Percentiles rank a stretch among this genome's conserved stretches.
Conservation (phyloP, 2,888 invertebrate species). For the Apantesis nais region DNA sequence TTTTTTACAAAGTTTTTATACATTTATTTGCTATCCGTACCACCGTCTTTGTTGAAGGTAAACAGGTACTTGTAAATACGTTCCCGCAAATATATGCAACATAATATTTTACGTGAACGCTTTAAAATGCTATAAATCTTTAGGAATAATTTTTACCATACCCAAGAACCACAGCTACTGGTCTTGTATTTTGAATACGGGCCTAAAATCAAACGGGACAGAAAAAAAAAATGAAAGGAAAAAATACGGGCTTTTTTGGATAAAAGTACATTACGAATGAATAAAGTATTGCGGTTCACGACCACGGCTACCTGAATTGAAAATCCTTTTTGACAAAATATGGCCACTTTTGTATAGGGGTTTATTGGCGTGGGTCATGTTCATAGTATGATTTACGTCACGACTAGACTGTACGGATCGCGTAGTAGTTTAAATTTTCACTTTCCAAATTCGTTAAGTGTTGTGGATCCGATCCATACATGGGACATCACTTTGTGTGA, state of each 20-base stretch:
- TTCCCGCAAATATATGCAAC: slow-evolving; percentile 13
- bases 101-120: slow-evolving; percentile 13
- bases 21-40: slow-evolving; percentile 10
- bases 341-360: slow-evolving; percentile 27
- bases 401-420: too few relatives aligned
- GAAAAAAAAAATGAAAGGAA: slow-evolving; percentile 14
- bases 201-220: slow-evolving; percentile 19
- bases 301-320: slow-evolving; percentile 72
- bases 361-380: neutral
- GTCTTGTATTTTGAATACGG: slow-evolving; percentile 46
- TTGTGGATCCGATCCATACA: too few relatives aligned
- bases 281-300: slow-evolving; percentile 28
- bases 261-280: slow-evolving; percentile 20
- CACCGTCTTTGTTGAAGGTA: slow-evolving; percentile 13
- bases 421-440: too few relatives aligned
- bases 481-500: too few relatives aligned
- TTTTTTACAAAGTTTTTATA: neutral
- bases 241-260: slow-evolving; percentile 34
- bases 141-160: slow-evolving; percentile 25
- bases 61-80: slow-evolving; percentile 14
- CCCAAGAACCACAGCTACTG: slow-evolving; percentile 42
- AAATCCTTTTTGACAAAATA: slow-evolving; percentile 45
- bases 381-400: too few relatives aligned
- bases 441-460: too few relatives aligned
- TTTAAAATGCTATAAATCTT: slow-evolving; percentile 20